Percentiles rank a stretch among this genome's conserved stretches.
phyloP scores from a whole-genome alignment of 2,113 vertebrate genomes.

The Oreochromis niloticus region DNA sequence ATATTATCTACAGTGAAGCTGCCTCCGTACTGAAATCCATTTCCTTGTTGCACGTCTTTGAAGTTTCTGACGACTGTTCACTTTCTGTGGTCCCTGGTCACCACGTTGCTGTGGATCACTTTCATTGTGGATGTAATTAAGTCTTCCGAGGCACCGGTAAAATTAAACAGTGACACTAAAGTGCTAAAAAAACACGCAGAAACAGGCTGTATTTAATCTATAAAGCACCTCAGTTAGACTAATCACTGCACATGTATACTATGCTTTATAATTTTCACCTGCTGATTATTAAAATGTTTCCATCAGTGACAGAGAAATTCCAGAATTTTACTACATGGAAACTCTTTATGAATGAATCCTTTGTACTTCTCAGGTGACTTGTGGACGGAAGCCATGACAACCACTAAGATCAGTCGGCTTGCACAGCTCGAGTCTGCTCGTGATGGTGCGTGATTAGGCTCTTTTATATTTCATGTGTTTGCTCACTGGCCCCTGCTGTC shows the following conservation, averaged over 20 bases:
- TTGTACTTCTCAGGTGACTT: constrained; percentile 5
- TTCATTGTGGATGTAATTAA: not conserved
- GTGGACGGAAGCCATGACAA: not conserved
- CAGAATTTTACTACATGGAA: not conserved
- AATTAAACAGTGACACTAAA: not conserved
- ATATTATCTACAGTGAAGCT: no score
- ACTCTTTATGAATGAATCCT: not conserved
- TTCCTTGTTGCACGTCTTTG: no score
- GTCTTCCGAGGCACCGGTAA: rapidly evolving
- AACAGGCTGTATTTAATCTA: not conserved
- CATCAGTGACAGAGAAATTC: not conserved
- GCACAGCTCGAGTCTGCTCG: not conserved
- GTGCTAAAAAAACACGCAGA: not conserved
- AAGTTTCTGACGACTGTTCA: no score
- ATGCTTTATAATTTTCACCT: not conserved
- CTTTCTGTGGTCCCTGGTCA: no score
- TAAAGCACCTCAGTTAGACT: not conserved
- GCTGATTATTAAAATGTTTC: not conserved
- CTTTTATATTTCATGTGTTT: rapidly evolving
- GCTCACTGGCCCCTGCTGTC: not conserved
- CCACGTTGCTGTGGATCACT: no score
- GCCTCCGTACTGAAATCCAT: no score
- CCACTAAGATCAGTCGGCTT: constrained; percentile 21
- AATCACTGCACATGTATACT: not conserved
- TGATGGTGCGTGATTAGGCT: not conserved